Percentiles rank a stretch among this genome's conserved stretches.
phyloP scores from a whole-genome alignment of 2,113 vertebrate genomes.

The Heteronetta atricapilla region DNA sequence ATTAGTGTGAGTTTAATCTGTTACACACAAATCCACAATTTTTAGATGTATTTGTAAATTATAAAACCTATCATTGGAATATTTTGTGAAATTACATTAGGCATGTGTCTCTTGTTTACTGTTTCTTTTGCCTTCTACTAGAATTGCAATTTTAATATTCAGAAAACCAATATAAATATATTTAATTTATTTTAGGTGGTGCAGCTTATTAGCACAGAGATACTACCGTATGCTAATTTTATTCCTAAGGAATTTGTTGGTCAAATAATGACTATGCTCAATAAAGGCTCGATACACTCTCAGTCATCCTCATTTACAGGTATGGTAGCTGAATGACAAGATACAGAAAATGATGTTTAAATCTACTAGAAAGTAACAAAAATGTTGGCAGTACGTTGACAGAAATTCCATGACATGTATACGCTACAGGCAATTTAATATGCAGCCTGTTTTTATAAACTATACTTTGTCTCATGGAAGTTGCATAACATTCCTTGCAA shows the following conservation, averaged over 20 bases:
- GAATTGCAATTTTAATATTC: neutral
- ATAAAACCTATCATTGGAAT: neutral
- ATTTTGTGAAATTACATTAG: neutral
- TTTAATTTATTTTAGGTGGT: constrained; percentile 86
- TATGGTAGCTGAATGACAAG: constrained; percentile 62
- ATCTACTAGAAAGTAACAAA: neutral
- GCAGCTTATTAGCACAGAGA: constrained; percentile 96
- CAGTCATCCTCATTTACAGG: constrained; percentile 98
- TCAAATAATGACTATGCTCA: constrained; percentile 99
- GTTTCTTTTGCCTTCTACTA: neutral
- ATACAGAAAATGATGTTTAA: neutral
- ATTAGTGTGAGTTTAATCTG: neutral
- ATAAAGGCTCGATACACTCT: constrained; percentile 98
- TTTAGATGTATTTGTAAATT: neutral
- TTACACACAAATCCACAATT: neutral
- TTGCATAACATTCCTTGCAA: neutral
- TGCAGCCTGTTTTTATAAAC: neutral
- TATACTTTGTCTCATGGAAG: neutral
- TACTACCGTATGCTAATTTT: constrained; percentile 97
- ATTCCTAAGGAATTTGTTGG: constrained; percentile 99
- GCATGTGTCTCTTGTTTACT: neutral
- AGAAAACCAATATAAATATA: constrained; percentile 6
- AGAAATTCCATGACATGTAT: neutral
- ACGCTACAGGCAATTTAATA: neutral
- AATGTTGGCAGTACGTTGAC: neutral